A percentile compares a stretch with the other conserved stretches of the same genome.
Conservation (phyloP, 2,888 invertebrate species). For the Timema cristinae region DNA sequence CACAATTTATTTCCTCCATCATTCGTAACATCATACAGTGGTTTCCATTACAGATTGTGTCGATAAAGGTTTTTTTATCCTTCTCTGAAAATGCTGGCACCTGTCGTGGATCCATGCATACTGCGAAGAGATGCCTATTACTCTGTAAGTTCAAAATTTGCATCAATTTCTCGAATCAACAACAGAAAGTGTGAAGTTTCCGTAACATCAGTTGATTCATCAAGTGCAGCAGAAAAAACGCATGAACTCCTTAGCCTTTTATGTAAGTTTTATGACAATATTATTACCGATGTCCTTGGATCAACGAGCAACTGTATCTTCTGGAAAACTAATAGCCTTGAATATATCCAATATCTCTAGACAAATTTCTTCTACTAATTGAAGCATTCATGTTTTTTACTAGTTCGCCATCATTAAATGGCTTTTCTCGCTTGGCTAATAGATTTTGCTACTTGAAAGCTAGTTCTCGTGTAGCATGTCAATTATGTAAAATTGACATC, state of each 20-base stretch:
- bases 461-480: too few species aligned
- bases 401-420: slow-evolving; percentile 11
- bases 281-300: background rate
- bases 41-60: background rate
- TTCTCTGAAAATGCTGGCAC: background rate
- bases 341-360: slow-evolving; percentile 6
- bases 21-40: background rate
- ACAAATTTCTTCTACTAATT: slow-evolving; percentile 10
- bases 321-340: background rate
- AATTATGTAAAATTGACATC: too few species aligned
- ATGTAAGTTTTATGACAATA: background rate
- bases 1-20: slow-evolving; percentile 8
- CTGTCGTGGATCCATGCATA: slow-evolving; percentile 15
- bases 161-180: background rate
- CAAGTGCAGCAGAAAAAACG: background rate
- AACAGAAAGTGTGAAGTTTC: background rate
- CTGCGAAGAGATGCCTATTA: background rate
- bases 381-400: slow-evolving; percentile 3
- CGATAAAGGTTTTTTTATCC: background rate
- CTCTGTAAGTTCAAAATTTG: slow-evolving; percentile 11
- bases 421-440: background rate
- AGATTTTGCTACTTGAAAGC: too few species aligned
- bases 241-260: background rate
- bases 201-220: slow-evolving; percentile 8
- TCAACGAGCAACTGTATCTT: background rate